These are phyloP conservation scores for Lycaena phlaeas DNA, from an alignment of 2,888 invertebrate species.

Conservation along the genomic window DNA sequence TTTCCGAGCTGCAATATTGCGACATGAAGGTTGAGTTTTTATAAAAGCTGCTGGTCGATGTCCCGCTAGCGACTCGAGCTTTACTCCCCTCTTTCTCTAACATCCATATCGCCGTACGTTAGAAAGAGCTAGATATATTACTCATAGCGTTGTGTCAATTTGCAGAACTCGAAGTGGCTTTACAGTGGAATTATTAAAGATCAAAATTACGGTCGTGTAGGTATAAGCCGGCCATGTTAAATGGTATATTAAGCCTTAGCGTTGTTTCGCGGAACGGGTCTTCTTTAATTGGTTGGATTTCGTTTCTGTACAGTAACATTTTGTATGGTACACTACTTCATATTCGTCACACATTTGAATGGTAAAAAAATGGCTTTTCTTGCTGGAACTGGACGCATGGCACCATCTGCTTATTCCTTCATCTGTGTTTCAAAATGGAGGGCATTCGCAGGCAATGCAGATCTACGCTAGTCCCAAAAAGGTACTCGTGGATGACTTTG, in stretches of 20 bases:
- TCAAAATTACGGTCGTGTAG: constrained; percentile 50
- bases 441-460: too few relatives aligned
- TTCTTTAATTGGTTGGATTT: constrained; percentile 30
- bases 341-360: constrained; percentile 2
- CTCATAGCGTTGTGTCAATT: constrained; percentile 33
- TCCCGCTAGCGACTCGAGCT: constrained; percentile 65
- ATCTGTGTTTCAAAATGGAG: too few relatives aligned
- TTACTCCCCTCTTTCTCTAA: constrained; percentile 37
- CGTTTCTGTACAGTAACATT: constrained; percentile 24
- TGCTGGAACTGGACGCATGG: too few relatives aligned
- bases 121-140: constrained; percentile 37
- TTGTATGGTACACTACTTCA: constrained; percentile 1
- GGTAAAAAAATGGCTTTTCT: too few relatives aligned
- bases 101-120: constrained; percentile 28
- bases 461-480: too few relatives aligned
- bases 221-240: constrained; percentile 39
- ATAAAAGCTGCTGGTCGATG: constrained; percentile 72
- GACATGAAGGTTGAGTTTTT: constrained; percentile 47
- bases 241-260: constrained; percentile 24
- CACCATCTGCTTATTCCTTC: too few relatives aligned
- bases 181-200: constrained; percentile 54
- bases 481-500: too few relatives aligned
- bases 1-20: constrained; percentile 41
- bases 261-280: constrained; percentile 21
- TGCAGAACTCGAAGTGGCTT: constrained; percentile 61